These are phyloP conservation scores for Cinclus cinclus DNA, from an alignment of 2,113 vertebrate species.

Conservation along the genomic window DNA sequence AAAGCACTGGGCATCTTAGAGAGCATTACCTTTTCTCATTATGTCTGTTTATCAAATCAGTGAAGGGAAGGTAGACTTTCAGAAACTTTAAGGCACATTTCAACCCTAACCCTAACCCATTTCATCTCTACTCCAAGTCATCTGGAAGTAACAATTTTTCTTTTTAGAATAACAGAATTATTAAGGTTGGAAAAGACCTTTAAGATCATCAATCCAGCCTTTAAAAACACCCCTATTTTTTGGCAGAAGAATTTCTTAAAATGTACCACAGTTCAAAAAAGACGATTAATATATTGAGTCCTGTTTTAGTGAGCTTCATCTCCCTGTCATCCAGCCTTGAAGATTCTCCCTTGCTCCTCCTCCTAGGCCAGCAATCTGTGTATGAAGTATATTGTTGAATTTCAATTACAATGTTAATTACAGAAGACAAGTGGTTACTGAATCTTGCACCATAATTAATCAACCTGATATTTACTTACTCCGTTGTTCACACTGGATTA, in stretches of 20 bases:
- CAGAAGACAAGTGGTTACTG: constrained; percentile 61
- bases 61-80: neutral
- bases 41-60: neutral
- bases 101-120: neutral
- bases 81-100: neutral
- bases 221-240: neutral
- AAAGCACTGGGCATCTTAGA: neutral
- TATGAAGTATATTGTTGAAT: constrained; percentile 28
- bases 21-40: neutral
- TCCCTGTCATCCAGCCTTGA: neutral
- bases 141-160: neutral
- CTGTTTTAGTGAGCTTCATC: neutral
- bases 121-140: neutral
- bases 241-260: neutral
- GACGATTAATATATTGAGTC: neutral
- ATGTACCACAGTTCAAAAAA: neutral
- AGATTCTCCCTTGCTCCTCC: neutral
- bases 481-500: constrained; percentile 72
- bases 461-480: constrained; percentile 71
- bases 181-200: neutral
- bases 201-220: neutral
- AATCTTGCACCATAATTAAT: constrained; percentile 65
- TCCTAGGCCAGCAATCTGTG: neutral
- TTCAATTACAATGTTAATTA: constrained; percentile 59
- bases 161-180: neutral